Conservation (phyloP, 2,113 vertebrate species). For the Tyrannus savana region DNA sequence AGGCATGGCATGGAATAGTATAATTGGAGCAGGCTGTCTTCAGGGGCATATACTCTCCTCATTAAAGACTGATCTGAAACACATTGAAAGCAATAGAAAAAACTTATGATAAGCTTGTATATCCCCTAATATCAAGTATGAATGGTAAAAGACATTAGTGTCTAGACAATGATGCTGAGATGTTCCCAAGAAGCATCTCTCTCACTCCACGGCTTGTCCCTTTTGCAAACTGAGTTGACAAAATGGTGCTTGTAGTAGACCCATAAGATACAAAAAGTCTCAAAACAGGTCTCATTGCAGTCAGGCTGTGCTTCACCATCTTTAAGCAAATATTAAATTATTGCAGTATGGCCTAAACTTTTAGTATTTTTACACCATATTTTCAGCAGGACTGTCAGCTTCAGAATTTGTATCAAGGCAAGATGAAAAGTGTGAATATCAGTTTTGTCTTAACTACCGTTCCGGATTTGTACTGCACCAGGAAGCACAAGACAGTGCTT, state of each 20-base stretch:
- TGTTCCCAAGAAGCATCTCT: neutral
- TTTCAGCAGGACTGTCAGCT: neutral
- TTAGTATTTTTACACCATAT: neutral
- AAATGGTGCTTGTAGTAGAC: neutral
- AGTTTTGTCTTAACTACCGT: neutral
- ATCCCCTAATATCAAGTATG: neutral
- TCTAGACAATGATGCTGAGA: neutral
- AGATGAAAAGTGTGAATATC: neutral
- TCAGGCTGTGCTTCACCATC: neutral
- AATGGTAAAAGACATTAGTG: neutral
- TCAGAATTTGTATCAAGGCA: neutral
- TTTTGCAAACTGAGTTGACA: neutral
- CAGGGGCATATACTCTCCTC: neutral
- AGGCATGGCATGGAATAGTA: neutral
- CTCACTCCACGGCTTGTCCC: neutral
- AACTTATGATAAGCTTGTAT: neutral
- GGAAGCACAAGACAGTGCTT: neutral
- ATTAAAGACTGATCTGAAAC: neutral
- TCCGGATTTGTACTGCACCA: neutral
- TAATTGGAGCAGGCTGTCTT: neutral
- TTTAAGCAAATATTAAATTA: neutral
- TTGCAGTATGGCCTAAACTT: neutral
- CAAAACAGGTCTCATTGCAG: neutral
- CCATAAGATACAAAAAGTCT: neutral
- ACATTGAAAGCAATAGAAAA: neutral